These are phyloP conservation scores for Serranus cabrilla DNA, from an alignment of 2,797 vertebrate species.

Conservation along the genomic window DNA sequence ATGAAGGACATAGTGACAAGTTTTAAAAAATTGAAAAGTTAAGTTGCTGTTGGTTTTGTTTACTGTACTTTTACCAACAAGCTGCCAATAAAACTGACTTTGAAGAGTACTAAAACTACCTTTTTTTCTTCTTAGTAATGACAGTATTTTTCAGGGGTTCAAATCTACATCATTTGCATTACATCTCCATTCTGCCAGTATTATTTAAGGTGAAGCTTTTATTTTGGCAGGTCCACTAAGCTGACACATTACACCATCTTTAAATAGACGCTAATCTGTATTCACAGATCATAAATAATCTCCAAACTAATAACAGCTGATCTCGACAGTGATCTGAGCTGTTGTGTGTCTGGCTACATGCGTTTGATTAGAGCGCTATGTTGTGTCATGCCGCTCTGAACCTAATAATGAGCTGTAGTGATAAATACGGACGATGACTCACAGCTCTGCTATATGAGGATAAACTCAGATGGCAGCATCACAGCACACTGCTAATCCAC, in stretches of 20 bases:
- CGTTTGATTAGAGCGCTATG: constrained; percentile 43
- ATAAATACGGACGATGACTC: constrained; percentile 62
- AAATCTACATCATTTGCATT: not conserved
- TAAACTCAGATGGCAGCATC: constrained; percentile 34
- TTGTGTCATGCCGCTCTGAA: constrained; percentile 47
- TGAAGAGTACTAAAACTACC: not conserved
- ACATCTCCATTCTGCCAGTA: constrained; percentile 11
- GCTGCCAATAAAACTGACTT: not conserved
- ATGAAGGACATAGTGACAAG: no score
- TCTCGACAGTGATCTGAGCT: constrained; percentile 32
- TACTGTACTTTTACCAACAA: not conserved
- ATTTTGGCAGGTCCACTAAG: constrained; percentile 23
- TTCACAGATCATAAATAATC: constrained; percentile 54
- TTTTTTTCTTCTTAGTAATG: not conserved
- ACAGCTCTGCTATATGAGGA: constrained; percentile 49
- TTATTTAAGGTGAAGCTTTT: constrained; percentile 21
- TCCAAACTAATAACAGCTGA: constrained; percentile 37
- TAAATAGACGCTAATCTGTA: constrained; percentile 58
- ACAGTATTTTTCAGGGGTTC: not conserved
- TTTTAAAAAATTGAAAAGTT: no score
- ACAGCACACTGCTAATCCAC: constrained; percentile 35
- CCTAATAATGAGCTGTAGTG: constrained; percentile 38
- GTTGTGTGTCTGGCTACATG: constrained; percentile 28
- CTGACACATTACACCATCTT: constrained; percentile 30
- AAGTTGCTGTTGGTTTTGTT: not conserved